These are phyloP conservation scores for Andrena chrysosceles DNA, from an alignment of 2,888 invertebrate genomes.

Conservation along the genomic window DNA sequence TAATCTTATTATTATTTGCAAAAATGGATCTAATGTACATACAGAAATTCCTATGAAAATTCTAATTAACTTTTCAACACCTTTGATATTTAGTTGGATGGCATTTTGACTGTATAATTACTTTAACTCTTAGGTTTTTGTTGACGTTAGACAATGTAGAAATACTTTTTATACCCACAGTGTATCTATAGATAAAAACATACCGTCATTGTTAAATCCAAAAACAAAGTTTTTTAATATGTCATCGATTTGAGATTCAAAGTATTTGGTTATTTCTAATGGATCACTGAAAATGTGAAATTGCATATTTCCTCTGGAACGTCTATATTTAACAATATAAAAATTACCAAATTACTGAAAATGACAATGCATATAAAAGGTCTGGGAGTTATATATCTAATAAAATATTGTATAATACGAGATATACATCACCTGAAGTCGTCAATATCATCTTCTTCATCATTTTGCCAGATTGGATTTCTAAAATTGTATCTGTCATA, in stretches of 20 bases:
- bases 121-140: no score
- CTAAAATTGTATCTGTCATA: constrained; percentile 75
- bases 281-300: constrained; percentile 88
- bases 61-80: no score
- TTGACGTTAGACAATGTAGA: no score
- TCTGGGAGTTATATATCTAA: neutral
- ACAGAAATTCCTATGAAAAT: no score
- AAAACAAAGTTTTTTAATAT: constrained; percentile 86
- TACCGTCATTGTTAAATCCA: constrained; percentile 61
- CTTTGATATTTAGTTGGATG: no score
- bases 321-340: constrained; percentile 27
- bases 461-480: constrained; percentile 82
- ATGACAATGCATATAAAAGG: constrained; percentile 4
- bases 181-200: constrained; percentile 5
- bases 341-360: constrained; percentile 1
- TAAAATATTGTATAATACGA: constrained; percentile 4
- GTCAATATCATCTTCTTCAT: constrained; percentile 80
- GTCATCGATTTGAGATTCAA: constrained; percentile 87
- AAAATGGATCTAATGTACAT: no score
- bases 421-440: constrained; percentile 76
- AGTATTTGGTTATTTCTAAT: constrained; percentile 87
- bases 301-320: constrained; percentile 51
- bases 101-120: no score
- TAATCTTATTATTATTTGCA: no score
- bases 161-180: neutral